Base-by-base conservation (phyloP, 2,113 vertebrate genomes). In the Accipiter virgatus region DNA sequence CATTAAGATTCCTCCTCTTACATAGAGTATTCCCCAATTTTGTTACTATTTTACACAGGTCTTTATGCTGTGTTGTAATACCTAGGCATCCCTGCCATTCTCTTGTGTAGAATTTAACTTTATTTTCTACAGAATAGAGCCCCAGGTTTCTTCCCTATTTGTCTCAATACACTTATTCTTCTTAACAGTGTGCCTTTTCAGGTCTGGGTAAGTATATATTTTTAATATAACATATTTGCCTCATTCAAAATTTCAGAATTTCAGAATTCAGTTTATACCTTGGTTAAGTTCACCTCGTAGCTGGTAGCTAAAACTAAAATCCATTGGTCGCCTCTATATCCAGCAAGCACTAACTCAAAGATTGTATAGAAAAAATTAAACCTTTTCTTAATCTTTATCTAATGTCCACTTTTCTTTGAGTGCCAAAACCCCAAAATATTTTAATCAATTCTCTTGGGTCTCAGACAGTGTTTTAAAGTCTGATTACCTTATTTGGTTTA, bases 291-390 rank as follows among this genome's bases (percentile, higher is more conserved):
- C 32, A 77, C 31, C 19, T 83, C 1, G 0, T 50, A 42, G 19
- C 7, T 79, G 34, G 7, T 31, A 20, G 52, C 12, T 50, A 50
- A 86, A 92, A 50, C 7, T 38, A 32, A 93, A 81, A 84, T 58
- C 32, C 4, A 19, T 62, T 55, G 0, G 0, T 40, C 0, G 0
- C 13, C 31, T 66, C 50, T 56, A 3, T 34, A 21, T 68, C 36
- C 45, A 78, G 23, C 4, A 73, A 52, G n/a, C 31, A 66, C 16
- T 52, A 73, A 65, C 4, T 66, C 14, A 73, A 13, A 40, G 34
- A 53, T 6, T 73, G 8, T 7, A 29, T 1, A 56, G 23, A 29
- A 68, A 74, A 68, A 42, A 71, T 3, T 4, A 88, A 75, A 56
- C 1, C 1, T 53, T 45, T 81, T 31, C 13, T 48, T 43, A 61